phyloP scores from a whole-genome alignment of 2,797 vertebrate genomes.

The Etheostoma perlongum region DNA sequence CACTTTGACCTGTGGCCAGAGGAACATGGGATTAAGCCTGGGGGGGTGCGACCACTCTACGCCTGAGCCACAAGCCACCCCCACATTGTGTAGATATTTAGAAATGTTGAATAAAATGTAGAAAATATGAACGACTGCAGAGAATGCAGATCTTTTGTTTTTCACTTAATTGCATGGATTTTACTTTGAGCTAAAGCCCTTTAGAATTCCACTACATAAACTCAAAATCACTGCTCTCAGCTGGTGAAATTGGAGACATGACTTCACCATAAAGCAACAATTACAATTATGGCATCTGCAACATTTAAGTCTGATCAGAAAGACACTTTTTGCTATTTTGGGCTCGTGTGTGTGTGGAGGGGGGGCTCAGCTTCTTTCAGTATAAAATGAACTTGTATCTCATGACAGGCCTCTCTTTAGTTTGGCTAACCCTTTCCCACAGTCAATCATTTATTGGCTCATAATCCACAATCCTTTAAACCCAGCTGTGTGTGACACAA shows the following conservation, averaged over 20 bases:
- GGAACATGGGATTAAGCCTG: no score
- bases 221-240: neutral
- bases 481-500: neutral
- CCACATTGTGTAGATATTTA: neutral
- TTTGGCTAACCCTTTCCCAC: conserved; percentile 22
- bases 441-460: neutral
- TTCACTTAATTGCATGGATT: neutral
- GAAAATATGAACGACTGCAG: neutral
- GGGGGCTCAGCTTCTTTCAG: neutral
- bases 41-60: no score
- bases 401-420: neutral
- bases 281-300: neutral
- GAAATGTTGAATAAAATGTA: neutral
- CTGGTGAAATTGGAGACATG: neutral
- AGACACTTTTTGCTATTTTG: neutral
- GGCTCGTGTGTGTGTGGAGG: no score
- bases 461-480: neutral
- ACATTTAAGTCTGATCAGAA: neutral
- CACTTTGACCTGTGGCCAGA: no score
- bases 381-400: neutral
- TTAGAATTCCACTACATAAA: neutral
- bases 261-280: neutral
- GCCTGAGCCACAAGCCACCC: no score
- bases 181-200: neutral
- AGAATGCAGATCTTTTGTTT: neutral